These are phyloP conservation scores for Phymorhynchus buccinoides DNA, from an alignment of 1,140 invertebrate species.

Conservation along the genomic window DNA sequence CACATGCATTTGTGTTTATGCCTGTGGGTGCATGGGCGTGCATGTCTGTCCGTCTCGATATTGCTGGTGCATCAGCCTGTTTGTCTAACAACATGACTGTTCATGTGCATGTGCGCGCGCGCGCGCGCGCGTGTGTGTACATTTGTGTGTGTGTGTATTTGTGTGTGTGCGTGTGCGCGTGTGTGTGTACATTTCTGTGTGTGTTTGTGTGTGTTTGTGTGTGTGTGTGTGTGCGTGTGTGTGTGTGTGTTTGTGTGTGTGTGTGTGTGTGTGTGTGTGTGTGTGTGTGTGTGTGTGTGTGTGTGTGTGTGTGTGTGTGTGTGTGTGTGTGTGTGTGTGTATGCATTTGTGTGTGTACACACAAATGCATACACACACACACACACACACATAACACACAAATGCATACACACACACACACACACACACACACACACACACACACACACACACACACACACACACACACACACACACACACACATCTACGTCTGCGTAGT, in stretches of 20 bases:
- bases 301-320: constrained; percentile 33
- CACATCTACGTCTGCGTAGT: too few relatives aligned
- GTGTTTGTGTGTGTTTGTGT: constrained; percentile 43
- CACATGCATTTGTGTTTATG: too few relatives aligned
- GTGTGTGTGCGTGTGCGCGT: constrained; percentile 21
- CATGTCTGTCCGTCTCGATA: too few relatives aligned
- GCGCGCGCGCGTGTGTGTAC: neutral
- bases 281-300: constrained; percentile 43
- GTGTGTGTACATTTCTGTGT: constrained; percentile 42
- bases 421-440: too few relatives aligned
- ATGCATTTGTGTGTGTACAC: neutral
- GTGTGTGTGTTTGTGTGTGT: constrained; percentile 45
- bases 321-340: neutral
- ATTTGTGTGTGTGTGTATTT: neutral
- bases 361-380: too few relatives aligned
- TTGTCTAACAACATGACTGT: too few relatives aligned
- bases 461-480: too few relatives aligned
- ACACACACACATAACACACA: too few relatives aligned
- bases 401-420: too few relatives aligned
- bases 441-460: too few relatives aligned
- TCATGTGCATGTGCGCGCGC: neutral
- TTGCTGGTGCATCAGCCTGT: too few relatives aligned
- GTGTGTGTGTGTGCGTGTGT: constrained; percentile 43
- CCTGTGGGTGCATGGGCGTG: too few relatives aligned
- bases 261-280: constrained; percentile 47